Evolutionary conservation across 2,888 invertebrate genomes (phyloP).

Genomic region (Sceliomorpha sp.): DNA sequence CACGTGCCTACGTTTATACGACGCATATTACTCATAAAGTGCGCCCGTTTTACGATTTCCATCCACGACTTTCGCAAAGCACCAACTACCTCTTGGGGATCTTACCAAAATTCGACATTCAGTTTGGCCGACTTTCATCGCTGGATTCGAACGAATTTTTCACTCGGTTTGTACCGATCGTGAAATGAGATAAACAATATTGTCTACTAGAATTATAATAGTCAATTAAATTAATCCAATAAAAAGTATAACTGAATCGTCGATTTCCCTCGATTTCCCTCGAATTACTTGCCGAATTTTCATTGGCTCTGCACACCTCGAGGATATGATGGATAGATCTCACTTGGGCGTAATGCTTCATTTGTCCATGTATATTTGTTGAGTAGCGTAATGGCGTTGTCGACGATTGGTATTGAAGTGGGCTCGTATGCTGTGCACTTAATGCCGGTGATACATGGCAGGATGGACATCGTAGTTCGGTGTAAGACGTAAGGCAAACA

Average conservation of each 20-base stretch:
- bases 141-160: too few relatives aligned
- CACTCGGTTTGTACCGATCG: too few relatives aligned
- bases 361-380: neutral
- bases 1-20: conserved; percentile 49
- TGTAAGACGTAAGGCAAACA: conserved; percentile 67
- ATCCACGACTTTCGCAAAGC: conserved; percentile 45
- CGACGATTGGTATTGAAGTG: conserved; percentile 21
- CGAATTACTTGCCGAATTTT: too few relatives aligned
- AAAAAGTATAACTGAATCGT: too few relatives aligned
- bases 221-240: too few relatives aligned
- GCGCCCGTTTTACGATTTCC: conserved; percentile 41
- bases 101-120: conserved; percentile 43
- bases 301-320: too few relatives aligned
- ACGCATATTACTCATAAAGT: conserved; percentile 51
- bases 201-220: too few relatives aligned
- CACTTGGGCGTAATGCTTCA: too few relatives aligned
- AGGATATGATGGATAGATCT: too few relatives aligned
- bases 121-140: conserved; percentile 32
- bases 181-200: too few relatives aligned
- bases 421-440: conserved; percentile 42
- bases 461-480: conserved; percentile 41
- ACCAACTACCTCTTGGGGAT: conserved; percentile 38
- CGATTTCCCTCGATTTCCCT: too few relatives aligned
- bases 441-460: conserved; percentile 38
- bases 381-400: conserved; percentile 1